phyloP scores from a whole-genome alignment of 2,797 vertebrate genomes.

The Notamacropus eugenii region DNA sequence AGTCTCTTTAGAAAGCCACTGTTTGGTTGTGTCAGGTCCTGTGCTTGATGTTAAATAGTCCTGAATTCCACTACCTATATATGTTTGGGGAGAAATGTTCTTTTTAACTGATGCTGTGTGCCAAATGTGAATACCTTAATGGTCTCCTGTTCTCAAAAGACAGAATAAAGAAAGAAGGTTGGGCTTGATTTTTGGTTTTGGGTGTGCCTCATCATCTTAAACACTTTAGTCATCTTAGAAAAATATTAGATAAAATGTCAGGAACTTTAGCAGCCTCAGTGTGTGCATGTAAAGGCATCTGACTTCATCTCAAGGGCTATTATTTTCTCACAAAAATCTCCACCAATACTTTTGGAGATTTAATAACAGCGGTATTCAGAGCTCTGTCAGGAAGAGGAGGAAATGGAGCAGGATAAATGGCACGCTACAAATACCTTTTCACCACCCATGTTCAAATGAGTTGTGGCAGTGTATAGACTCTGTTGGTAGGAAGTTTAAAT shows the following conservation, averaged over 20 bases:
- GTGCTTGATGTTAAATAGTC: background rate
- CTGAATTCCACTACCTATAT: conserved; percentile 21
- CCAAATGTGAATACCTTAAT: background rate
- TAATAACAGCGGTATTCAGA: conserved; percentile 9
- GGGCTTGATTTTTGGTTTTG: background rate
- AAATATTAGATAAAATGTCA: conserved; percentile 15
- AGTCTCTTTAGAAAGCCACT: background rate
- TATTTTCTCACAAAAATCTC: background rate
- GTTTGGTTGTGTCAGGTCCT: background rate
- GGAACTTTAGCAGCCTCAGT: background rate
- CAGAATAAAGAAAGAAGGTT: conserved; percentile 1
- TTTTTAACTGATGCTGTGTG: background rate
- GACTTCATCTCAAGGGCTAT: background rate
- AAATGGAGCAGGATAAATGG: background rate
- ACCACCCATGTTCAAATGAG: conserved; percentile 17
- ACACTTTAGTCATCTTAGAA: conserved; percentile 21
- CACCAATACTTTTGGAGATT: background rate
- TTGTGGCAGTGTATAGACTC: conserved; percentile 22
- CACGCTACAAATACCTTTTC: conserved; percentile 13
- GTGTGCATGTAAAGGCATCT: background rate
- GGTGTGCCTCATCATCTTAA: background rate
- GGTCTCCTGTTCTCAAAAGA: conserved; percentile 3
- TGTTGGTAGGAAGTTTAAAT: conserved; percentile 48
- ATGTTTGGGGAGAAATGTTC: background rate
- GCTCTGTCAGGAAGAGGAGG: background rate